Base-by-base conservation (phyloP, 2,888 invertebrate species). In the Malachius bipustulatus region DNA sequence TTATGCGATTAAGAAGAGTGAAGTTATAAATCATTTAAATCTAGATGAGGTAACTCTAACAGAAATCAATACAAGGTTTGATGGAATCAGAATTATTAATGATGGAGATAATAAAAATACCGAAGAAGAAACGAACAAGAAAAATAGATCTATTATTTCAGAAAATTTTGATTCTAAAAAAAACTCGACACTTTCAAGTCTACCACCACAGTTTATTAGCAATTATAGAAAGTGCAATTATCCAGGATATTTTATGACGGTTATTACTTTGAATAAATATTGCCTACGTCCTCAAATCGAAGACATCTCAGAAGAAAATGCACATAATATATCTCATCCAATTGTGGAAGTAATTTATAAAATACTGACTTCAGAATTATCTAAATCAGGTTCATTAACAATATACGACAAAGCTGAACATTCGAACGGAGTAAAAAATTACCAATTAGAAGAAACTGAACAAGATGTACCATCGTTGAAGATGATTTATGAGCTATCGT, bases 201-300 rank as follows among this genome's bases (percentile, higher is more conserved):
- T 81, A 0, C 53, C 62, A 3, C 82, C 82, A 80, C 76, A 85
- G 52, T 55, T 73, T 2, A n/a, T n/a, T n/a, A 60, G 72, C 19
- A 70, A 72, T 39, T 74, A 79, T 38, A 66, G 73, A 27, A 59
- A 60, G 2, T 78, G 75, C 14, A 50, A 63, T 27, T 70, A 81
- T 43, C 76, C 84, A 0, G 64, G 76, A 4, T 67, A 70, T 39
- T 75, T 81, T 47, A 70, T 84, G 14, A 80, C 85, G 52, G 66
- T 85, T 10, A 60, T 74, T 36, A 69, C 71, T n/a, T 67, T 73
- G 24, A 67, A 72, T 39, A 63, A 74, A 30, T 75, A 77, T 49
- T 71, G 81, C 40, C 75, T 74, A 45, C 67, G 68, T 32, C 75
- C 79, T 0, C 82, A 82, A 63, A 71, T 82, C 4, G 85, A 87